These are phyloP conservation scores for Drosophila monieri DNA, from an alignment of 2,888 invertebrate genomes.

Conservation along the genomic window DNA sequence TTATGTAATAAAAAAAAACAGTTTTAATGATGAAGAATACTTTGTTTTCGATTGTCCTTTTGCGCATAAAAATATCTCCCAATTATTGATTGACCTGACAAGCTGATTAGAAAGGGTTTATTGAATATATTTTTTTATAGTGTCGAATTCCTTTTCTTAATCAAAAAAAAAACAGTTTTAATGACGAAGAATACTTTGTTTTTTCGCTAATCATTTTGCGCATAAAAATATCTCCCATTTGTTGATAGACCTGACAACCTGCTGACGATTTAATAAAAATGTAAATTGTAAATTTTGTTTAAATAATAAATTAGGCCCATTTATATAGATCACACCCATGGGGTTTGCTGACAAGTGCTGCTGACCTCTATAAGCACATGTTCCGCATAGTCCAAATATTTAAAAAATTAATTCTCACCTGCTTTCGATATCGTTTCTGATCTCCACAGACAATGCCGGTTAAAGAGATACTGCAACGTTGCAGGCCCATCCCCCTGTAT, in stretches of 20 bases:
- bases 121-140: too few relatives aligned
- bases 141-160: too few relatives aligned
- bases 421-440: neutral
- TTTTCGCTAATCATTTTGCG: neutral
- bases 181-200: too few relatives aligned
- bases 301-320: slow-evolving; percentile 32
- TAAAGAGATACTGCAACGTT: slow-evolving; percentile 90
- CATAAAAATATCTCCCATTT: neutral
- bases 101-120: neutral
- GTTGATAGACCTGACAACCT: neutral
- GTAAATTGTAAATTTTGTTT: slow-evolving; percentile 43
- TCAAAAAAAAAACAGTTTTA: too few relatives aligned
- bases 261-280: neutral
- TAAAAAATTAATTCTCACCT: slow-evolving; percentile 40
- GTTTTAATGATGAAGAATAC: too few relatives aligned
- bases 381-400: slow-evolving; percentile 26
- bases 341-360: slow-evolving; percentile 40
- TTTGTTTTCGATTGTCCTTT: too few relatives aligned
- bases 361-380: slow-evolving; percentile 10
- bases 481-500: slow-evolving; percentile 90
- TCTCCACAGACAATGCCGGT: slow-evolving; percentile 87
- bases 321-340: slow-evolving; percentile 30
- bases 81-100: too few relatives aligned
- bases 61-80: too few relatives aligned
- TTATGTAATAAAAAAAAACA: too few relatives aligned